Conservation (phyloP, 2,888 invertebrate species). For the Hypselothyrea guttata region DNA sequence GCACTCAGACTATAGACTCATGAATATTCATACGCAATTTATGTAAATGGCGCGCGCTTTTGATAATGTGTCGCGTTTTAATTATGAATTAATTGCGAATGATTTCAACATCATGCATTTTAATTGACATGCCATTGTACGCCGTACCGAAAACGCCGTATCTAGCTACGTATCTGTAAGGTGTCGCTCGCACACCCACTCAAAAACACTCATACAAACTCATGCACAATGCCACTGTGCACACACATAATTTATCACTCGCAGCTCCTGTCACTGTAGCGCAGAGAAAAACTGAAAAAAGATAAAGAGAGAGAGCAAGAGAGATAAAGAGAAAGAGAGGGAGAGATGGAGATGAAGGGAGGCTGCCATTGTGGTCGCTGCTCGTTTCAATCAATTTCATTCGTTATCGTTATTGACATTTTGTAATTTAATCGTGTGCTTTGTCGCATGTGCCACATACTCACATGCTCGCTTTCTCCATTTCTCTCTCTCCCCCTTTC, state of each 20-base stretch:
- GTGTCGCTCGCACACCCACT: constrained; percentile 44
- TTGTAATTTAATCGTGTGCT: constrained; percentile 77
- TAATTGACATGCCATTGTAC: constrained; percentile 68
- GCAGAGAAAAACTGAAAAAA: background rate
- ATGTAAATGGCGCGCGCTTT: constrained; percentile 69
- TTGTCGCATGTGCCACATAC: constrained; percentile 59
- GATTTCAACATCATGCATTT: constrained; percentile 78
- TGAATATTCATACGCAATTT: constrained; percentile 72
- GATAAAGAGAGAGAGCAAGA: background rate
- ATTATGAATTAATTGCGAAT: constrained; percentile 77
- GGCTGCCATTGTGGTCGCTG: constrained; percentile 55
- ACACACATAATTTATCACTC: constrained; percentile 64
- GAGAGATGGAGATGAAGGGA: constrained; percentile 3
- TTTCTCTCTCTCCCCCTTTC: too few species aligned
- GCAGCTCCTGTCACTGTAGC: constrained; percentile 19
- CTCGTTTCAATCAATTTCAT: constrained; percentile 77
- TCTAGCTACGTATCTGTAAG: constrained; percentile 45
- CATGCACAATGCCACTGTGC: constrained; percentile 18
- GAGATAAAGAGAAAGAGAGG: background rate
- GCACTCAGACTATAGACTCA: constrained; percentile 33
- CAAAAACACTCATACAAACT: constrained; percentile 11
- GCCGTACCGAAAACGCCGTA: constrained; percentile 10
- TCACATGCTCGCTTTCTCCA: constrained; percentile 9
- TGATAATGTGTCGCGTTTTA: constrained; percentile 76
- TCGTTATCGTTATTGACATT: constrained; percentile 77